Base-by-base conservation (phyloP, 1,140 invertebrate species). In the Ditylenchus dipsaci region DNA sequence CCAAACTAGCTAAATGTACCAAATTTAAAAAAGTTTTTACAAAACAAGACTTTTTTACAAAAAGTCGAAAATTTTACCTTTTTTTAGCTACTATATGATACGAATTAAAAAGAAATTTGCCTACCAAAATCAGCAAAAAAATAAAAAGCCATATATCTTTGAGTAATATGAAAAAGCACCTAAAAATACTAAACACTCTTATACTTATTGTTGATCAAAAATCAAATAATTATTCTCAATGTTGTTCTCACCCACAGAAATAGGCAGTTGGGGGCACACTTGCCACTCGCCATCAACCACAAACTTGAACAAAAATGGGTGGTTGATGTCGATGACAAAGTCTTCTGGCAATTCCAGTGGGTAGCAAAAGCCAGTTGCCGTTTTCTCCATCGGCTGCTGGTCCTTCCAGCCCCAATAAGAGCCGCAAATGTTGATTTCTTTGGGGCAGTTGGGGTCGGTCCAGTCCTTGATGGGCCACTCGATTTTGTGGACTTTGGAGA, bases 251-350 rank as follows among this genome's bases (percentile, higher is more conserved):
- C 23, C 49, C 49, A 53, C 23, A 5, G 49, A 53, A 7, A 53
- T 53, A 21, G 49, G 49, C 3, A 53, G 23, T 5, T 21, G 1
- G n/a, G n/a, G n/a, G n/a, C n/a, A 53, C 3, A 19, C n/a, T 53
- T 53, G 49, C 49, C 49, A 53, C 8, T 21, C 49, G 3, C 49
- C 49, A 26, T 53, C 49, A 26, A 53, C 49, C 3, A 53, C 49
- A 26, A 53, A 53, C 23, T 53, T 53, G 15, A 53, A 53, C 23
- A 53, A 53, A 53, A 53, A 53, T 53, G 49, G 49, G 15, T 53
- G 49, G n/a, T 53, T 26, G 15, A 26, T 26, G 23, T 26, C 23
- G 49, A 26, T 19, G 3, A 53, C n/a, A 8, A 21, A 19, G 49
- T 53, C 49, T 26, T 53, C 49, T 8, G 49, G n/a, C 15, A 53